phyloP scores from a whole-genome alignment of 2,888 invertebrate species.

The Tridacna gigas region DNA sequence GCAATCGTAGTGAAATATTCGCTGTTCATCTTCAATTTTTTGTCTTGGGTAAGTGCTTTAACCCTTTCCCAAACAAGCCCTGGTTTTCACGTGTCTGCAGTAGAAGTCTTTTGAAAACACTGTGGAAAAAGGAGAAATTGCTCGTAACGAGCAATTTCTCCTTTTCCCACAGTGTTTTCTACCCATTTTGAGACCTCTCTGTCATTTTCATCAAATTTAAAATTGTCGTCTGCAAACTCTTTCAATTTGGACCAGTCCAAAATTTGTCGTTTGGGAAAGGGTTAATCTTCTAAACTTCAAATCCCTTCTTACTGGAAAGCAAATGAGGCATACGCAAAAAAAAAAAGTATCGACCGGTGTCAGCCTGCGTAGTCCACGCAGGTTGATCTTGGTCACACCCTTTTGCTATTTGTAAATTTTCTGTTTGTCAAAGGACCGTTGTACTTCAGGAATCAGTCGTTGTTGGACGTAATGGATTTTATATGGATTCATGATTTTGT shows the following conservation, averaged over 20 bases:
- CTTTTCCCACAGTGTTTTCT: neutral
- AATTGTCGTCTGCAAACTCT: neutral
- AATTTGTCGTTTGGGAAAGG: neutral
- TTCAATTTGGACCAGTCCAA: neutral
- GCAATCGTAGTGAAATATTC: slow-evolving; percentile 89
- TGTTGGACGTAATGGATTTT: no score
- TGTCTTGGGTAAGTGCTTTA: slow-evolving; percentile 92
- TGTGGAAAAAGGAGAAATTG: neutral
- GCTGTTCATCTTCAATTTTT: slow-evolving; percentile 94
- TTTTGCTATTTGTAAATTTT: no score
- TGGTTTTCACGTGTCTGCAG: neutral
- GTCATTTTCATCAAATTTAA: neutral
- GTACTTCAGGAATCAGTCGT: no score
- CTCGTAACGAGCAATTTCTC: neutral
- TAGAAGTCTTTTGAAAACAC: neutral
- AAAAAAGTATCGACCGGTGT: no score
- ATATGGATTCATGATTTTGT: no score
- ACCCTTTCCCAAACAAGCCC: neutral
- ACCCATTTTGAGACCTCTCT: no score
- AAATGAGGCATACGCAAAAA: no score
- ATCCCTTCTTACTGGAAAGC: no score
- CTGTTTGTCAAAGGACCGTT: no score
- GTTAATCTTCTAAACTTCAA: no score
- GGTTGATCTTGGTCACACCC: no score
- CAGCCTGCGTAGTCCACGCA: no score